Base-by-base conservation (phyloP, 2,888 invertebrate species). In the Danaus chrysippus region DNA sequence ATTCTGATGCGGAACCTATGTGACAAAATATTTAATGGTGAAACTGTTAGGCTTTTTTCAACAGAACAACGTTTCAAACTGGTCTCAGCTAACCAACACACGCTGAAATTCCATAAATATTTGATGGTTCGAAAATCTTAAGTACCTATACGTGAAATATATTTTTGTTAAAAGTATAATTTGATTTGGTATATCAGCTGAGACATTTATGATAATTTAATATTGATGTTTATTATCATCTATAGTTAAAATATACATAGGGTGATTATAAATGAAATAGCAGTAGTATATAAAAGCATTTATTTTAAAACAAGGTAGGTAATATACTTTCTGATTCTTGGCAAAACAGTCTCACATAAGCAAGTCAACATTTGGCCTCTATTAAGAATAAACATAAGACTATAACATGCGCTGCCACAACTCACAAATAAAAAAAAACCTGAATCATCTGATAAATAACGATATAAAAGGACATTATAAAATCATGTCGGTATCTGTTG, bases 281-380 rank as follows among this genome's bases (percentile, higher is more conserved):
- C 34, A 67, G 15, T 59, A 81, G 86, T 87, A 89, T 91, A 91
- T 86, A 91, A 91, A 91, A 91, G 91, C 91, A 90, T 91, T 90
- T 91, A 91, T 90, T 91, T 91, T 88, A 90, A 91, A 91, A 91
- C 91, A 91, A 90, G 89, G 91, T 91, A 90, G 89, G 90, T 91
- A 91, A 91, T 91, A 91, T 90, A 90, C 88, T 90, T 91, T 90
- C 89, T 89, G 89, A 91, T 90, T 91, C 90, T 91, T 91, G 91
- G 91, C 91, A 91, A 91, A 91, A 91, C 91, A 91, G 91, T 91
- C 91, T 91, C 90, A 91, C 90, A 85, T 89, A 89, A 91, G 91
- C 91, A 91, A 91, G 90, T 91, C 90, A 89, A 91, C 90, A 91
- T 91, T 91, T 91, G 91, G 91, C 91, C 90, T 90, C 87, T 89